phyloP scores from a whole-genome alignment of 2,888 invertebrate genomes.

The Drosophila mimica region DNA sequence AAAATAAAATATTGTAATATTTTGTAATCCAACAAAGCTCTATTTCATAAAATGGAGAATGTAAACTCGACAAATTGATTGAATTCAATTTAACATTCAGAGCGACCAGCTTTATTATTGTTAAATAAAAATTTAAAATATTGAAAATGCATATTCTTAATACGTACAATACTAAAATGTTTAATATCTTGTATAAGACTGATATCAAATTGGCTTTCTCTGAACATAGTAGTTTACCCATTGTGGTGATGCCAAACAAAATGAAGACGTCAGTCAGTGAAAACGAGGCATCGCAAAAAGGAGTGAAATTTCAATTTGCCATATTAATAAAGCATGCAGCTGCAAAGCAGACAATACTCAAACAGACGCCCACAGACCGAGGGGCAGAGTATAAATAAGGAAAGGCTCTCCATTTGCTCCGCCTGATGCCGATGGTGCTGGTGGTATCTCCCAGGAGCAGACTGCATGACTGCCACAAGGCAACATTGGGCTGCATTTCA shows the following conservation, averaged over 20 bases:
- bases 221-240: not conserved
- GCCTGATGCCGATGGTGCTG: not conserved
- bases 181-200: not conserved
- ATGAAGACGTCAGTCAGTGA: slow-evolving; percentile 12
- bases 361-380: slow-evolving; percentile 30
- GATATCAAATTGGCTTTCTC: not conserved
- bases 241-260: slow-evolving; percentile 9
- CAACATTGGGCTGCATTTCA: slow-evolving; percentile 73
- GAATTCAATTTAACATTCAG: not conserved
- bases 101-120: not conserved
- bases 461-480: slow-evolving; percentile 47
- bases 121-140: not conserved
- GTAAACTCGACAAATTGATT: not conserved
- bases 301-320: slow-evolving; percentile 77
- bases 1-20: not conserved
- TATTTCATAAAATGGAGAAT: not conserved
- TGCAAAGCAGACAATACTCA: slow-evolving; percentile 50
- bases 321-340: slow-evolving; percentile 69
- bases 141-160: not conserved
- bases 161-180: not conserved
- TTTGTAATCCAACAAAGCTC: not conserved
- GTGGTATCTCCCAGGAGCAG: slow-evolving; percentile 28
- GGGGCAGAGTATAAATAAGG: not conserved
- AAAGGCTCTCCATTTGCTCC: not conserved
- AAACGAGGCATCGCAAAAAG: slow-evolving; percentile 41